Conservation (phyloP, 2,888 invertebrate species). For the Mellilla xanthometata region DNA sequence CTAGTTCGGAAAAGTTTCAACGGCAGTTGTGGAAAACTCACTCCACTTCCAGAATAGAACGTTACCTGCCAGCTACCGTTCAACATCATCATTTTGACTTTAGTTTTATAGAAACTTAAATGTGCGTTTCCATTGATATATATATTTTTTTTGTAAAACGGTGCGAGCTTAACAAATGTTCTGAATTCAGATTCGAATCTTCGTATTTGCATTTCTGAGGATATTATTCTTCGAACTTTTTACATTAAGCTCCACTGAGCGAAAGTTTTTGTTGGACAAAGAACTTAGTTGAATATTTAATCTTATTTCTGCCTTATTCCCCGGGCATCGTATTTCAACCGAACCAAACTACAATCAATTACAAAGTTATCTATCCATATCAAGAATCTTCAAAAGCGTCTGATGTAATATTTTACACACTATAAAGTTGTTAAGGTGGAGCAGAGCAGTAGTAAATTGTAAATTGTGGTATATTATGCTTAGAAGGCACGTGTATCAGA, state of each 20-base stretch:
- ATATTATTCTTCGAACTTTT: slow-evolving; percentile 59
- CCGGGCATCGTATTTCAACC: slow-evolving; percentile 15
- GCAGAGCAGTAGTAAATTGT: slow-evolving; percentile 22
- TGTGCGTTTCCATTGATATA: not conserved
- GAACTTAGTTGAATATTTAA: slow-evolving; percentile 46
- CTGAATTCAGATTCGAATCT: slow-evolving; percentile 37
- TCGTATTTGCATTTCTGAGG: slow-evolving; percentile 61
- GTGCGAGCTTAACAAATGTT: not conserved
- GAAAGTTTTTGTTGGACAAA: slow-evolving; percentile 42
- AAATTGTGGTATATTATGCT: slow-evolving; percentile 56
- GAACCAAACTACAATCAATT: not conserved
- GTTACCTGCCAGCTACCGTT: slow-evolving; percentile 1
- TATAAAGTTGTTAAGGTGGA: slow-evolving; percentile 4
- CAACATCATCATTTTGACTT: not conserved
- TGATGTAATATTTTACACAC: slow-evolving; percentile 2
- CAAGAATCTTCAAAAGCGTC: not conserved
- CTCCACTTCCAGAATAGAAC: slow-evolving; percentile 9
- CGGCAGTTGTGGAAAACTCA: slow-evolving; percentile 25
- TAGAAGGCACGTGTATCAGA: slow-evolving; percentile 56
- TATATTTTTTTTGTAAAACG: not conserved
- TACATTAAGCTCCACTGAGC: slow-evolving; percentile 55
- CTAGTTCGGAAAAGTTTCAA: slow-evolving; percentile 42
- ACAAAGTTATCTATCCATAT: not conserved
- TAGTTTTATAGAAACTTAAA: not conserved
- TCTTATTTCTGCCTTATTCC: slow-evolving; percentile 29